These are phyloP conservation scores for Tangara arthus DNA, from an alignment of 2,797 vertebrate species.

Conservation along the genomic window DNA sequence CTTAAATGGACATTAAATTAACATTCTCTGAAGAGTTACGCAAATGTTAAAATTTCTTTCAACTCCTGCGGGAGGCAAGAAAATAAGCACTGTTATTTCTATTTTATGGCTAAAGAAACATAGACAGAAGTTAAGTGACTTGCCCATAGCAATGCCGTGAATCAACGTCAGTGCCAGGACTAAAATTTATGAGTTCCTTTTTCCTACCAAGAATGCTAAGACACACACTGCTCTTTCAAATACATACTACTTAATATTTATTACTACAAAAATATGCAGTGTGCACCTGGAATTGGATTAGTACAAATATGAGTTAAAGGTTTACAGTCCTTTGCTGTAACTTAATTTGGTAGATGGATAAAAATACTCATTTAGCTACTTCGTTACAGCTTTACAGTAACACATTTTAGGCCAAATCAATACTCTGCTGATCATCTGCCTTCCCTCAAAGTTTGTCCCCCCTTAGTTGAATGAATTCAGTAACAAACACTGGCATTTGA, in stretches of 20 bases:
- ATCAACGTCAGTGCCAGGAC: not conserved
- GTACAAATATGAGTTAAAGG: constrained; percentile 1
- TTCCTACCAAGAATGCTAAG: constrained; percentile 21
- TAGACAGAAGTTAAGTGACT: constrained; percentile 28
- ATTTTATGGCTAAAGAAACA: constrained; percentile 37
- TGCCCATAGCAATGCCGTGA: constrained; percentile 21
- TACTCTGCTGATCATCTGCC: not conserved
- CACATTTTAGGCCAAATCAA: not conserved
- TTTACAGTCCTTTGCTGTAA: not conserved
- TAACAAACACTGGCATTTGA: not conserved
- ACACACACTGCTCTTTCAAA: constrained; percentile 23
- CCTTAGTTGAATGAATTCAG: not conserved
- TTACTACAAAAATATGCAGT: constrained; percentile 28
- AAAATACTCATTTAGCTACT: not conserved
- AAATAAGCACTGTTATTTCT: constrained; percentile 41
- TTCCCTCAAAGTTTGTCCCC: not conserved
- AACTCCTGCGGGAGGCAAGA: constrained; percentile 3
- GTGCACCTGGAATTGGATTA: constrained; percentile 51
- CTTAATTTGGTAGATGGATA: not conserved
- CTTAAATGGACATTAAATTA: constrained; percentile 11
- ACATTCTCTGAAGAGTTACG: not conserved
- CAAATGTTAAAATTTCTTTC: constrained; percentile 30
- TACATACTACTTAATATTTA: constrained; percentile 34
- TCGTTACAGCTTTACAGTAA: not conserved
- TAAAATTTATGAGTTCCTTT: constrained; percentile 45